Evolutionary conservation across 2,888 invertebrate genomes (phyloP).

Genomic region (Glaucopsyche alexis): DNA sequence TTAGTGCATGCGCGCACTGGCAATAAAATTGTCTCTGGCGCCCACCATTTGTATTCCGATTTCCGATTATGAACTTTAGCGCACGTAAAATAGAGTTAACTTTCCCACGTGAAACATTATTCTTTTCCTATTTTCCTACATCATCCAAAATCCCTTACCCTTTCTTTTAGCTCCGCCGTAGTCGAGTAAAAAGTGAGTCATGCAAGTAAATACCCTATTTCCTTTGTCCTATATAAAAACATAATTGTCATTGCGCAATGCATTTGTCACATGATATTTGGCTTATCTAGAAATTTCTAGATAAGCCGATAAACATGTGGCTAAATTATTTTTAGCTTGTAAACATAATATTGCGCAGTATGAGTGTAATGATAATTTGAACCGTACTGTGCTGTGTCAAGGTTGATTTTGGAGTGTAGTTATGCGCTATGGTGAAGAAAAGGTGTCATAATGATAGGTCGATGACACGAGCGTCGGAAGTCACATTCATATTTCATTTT

Average conservation of each 20-base stretch:
- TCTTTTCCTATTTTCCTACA: no score
- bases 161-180: no score
- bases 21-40: no score
- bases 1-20: no score
- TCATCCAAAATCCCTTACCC: no score
- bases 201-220: not conserved
- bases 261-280: conserved; percentile 24
- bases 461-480: not conserved
- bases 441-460: not conserved
- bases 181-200: not conserved
- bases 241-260: not conserved
- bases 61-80: no score
- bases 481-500: not conserved
- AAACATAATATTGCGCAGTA: conserved; percentile 12
- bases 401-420: not conserved
- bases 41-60: no score
- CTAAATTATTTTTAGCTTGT: conserved; percentile 23
- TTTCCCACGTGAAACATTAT: no score
- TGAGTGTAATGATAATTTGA: not conserved
- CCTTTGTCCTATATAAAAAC: conserved; percentile 12
- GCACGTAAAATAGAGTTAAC: no score
- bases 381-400: not conserved
- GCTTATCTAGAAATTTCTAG: conserved; percentile 24
- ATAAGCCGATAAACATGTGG: conserved; percentile 18
- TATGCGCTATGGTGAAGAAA: not conserved